Base-by-base conservation (phyloP, 2,113 vertebrate species). In the Prunella himalayana region DNA sequence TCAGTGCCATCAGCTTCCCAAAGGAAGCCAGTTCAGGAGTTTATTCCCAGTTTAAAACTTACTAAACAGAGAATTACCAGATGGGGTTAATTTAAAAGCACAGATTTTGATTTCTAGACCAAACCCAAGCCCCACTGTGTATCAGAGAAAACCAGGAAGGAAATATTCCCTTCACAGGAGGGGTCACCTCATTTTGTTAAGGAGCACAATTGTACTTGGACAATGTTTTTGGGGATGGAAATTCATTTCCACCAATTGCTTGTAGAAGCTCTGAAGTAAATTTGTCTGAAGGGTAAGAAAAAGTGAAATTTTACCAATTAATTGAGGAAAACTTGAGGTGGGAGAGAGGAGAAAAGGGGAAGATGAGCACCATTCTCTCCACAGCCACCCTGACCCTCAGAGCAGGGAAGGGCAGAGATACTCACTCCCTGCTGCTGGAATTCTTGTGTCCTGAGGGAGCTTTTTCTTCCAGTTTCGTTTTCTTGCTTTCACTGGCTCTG, bases 391-490 rank as follows among this genome's bases (percentile, higher is more conserved):
- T 18, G 45, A 35, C 39, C 41, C 39, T 20, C 53, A 28, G 5
- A 4, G 31, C 13, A 19, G 54, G 30, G 17, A 54, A 63, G 23
- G 90, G n/a, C 47, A 68, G 75, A 53, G 77, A 69, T 90, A 98
- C 99, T 96, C 97, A 99, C 99, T 99, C 99, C 98, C 99, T 99
- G 70, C 95, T 99, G 98, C 96, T 98, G 20, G 98, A 98, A 92
- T 97, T 97, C 97, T 99, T 99, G 97, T 99, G 99, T 96, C 98
- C 98, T 42, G 98, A 98, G 20, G 97, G 92, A 84, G 97, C 97
- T 97, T 99, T 99, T 24, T 99, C 99, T 86, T 99, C 99, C 15
- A 97, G 96, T 97, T 99, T 99, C 50, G 98, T 98, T 93, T 99
- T 98, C 97, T 99, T 99, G 98, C 97, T 98, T 75, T 99, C 99